Base-by-base conservation (phyloP, 2,888 invertebrate species). In the Orthonychiurus folsomi region DNA sequence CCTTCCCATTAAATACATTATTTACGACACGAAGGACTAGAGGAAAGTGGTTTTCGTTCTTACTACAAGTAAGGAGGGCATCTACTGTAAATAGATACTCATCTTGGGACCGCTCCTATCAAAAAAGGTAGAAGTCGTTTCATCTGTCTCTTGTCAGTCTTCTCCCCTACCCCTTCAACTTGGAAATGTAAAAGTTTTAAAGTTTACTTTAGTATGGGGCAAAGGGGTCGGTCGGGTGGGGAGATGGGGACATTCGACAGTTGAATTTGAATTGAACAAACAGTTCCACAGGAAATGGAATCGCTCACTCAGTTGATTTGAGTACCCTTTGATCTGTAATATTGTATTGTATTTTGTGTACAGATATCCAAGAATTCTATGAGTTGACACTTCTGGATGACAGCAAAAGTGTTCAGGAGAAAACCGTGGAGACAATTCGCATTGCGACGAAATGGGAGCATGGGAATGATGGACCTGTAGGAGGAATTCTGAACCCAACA, bases 291-390 rank as follows among this genome's bases (percentile, higher is more conserved):
- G n/a, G n/a, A n/a, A n/a, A n/a, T n/a, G n/a, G n/a, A n/a, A n/a
- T n/a, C n/a, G n/a, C n/a, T n/a, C n/a, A n/a, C n/a, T n/a, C n/a
- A n/a, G n/a, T n/a, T n/a, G n/a, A n/a, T n/a, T n/a, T n/a, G n/a
- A n/a, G n/a, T n/a, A n/a, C n/a, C n/a, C n/a, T n/a, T n/a, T n/a
- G n/a, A n/a, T n/a, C n/a, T n/a, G n/a, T n/a, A n/a, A n/a, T n/a
- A n/a, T n/a, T n/a, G n/a, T n/a, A n/a, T n/a, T n/a, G n/a, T n/a
- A n/a, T 37, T 37, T 5, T 37, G 15, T 37, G 73, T 84, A 26
- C 84, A 92, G 96, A 97, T 83, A 95, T 97, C 76, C 96, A 97
- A 84, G 96, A 97, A 80, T 96, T 96, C 81, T 97, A 97, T 81
- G 96, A 97, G 81, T 83, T 93, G 76, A 96, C 96, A 63, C 83